Percentiles rank a stretch among this genome's conserved stretches.
Evolutionary conservation across 2,113 vertebrate species (phyloP).

Genomic region (Vombatus ursinus): DNA sequence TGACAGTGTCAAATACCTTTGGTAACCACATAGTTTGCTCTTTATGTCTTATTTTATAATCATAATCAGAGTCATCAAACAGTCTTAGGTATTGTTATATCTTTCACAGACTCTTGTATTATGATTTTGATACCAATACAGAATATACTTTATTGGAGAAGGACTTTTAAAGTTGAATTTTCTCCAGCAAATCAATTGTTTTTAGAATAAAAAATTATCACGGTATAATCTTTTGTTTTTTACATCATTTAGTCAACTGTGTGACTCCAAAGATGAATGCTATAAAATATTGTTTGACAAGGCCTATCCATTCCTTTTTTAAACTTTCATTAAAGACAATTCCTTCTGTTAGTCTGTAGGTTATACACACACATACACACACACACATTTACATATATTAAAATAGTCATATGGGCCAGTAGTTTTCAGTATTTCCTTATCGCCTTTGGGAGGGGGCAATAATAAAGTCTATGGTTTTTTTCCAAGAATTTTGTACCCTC

Average conservation of each 20-base stretch:
- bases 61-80: not conserved
- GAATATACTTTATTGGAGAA: not conserved
- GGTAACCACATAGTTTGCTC: not conserved
- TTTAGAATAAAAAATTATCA: not conserved
- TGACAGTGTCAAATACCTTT: not conserved
- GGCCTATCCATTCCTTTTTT: not conserved
- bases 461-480: not conserved
- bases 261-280: not conserved
- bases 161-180: not conserved
- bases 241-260: not conserved
- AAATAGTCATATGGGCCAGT: too few relatives aligned
- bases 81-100: not conserved
- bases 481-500: not conserved
- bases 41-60: not conserved
- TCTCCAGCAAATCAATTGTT: not conserved
- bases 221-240: not conserved
- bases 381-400: too few relatives aligned
- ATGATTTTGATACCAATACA: not conserved
- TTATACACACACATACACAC: too few relatives aligned
- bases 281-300: not conserved
- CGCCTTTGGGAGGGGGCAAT: not conserved
- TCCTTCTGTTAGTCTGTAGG: too few relatives aligned
- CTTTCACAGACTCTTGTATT: not conserved
- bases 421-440: not conserved
- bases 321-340: not conserved